A percentile compares a stretch with the other conserved stretches of the same genome.
Evolutionary conservation across 2,113 vertebrate species (phyloP).

Genomic region (Scophthalmus maximus): DNA sequence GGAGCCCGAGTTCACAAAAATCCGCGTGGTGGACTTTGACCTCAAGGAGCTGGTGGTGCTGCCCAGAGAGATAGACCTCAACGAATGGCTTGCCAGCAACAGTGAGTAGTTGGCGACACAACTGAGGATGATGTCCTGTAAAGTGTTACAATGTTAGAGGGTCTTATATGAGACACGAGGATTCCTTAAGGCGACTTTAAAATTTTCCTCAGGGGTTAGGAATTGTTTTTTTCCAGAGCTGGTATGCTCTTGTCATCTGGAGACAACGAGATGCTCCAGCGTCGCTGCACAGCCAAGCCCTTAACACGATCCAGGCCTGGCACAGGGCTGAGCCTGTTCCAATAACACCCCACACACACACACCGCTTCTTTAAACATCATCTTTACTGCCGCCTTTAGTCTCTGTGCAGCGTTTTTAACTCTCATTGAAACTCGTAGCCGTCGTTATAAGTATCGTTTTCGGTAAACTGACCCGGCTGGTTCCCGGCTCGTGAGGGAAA

Average conservation of each 20-base stretch:
- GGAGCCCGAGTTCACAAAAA: constrained; percentile 93
- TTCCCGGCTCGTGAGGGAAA: neutral
- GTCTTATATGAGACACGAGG: neutral
- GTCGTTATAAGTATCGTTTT: constrained; percentile 5
- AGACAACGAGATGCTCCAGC: constrained; percentile 22
- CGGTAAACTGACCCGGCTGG: too few relatives aligned
- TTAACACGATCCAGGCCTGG: constrained; percentile 58
- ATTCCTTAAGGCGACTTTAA: neutral
- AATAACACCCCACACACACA: constrained; percentile 14
- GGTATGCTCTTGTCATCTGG: constrained; percentile 26
- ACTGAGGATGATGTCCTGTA: neutral
- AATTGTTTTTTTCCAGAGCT: constrained; percentile 30
- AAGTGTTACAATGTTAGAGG: too few relatives aligned
- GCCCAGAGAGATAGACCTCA: constrained; percentile 97
- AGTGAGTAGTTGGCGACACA: constrained; percentile 83
- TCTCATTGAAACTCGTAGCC: too few relatives aligned
- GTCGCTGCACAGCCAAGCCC: constrained; percentile 13
- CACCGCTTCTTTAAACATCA: constrained; percentile 24
- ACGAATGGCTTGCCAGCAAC: constrained; percentile 99
- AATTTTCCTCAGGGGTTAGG: neutral
- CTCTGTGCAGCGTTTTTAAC: neutral
- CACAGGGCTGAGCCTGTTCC: constrained; percentile 15
- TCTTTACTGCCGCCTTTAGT: neutral
- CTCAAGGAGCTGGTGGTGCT: constrained; percentile 96
- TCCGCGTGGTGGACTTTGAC: constrained; percentile 93